phyloP scores from a whole-genome alignment of 1,140 invertebrate genomes.

The Ridgeia piscesae region DNA sequence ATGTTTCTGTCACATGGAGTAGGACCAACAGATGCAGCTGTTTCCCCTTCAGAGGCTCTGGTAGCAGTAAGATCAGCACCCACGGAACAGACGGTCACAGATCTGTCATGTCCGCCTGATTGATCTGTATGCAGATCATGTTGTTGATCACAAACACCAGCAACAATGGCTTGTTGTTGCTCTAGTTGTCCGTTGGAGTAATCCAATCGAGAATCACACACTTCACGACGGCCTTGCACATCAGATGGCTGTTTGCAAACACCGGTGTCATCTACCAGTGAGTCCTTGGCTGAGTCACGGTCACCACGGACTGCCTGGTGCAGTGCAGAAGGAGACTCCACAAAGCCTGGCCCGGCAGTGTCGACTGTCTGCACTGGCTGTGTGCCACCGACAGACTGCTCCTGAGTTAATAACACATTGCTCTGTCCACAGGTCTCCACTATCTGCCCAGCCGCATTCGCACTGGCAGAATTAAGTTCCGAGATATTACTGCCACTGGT shows the following conservation, averaged over 20 bases:
- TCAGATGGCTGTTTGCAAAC: neutral
- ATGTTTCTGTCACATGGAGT: neutral
- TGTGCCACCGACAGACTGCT: neutral
- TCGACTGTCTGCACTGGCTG: neutral
- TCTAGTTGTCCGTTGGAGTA: neutral
- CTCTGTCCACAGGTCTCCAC: neutral
- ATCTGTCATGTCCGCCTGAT: neutral
- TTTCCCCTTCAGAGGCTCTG: neutral
- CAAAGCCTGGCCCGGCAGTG: neutral
- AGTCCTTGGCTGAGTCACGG: neutral
- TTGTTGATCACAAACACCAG: neutral
- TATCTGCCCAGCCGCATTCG: neutral
- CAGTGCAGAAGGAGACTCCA: neutral
- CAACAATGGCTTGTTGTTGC: neutral
- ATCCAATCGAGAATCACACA: neutral
- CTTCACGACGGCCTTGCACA: neutral
- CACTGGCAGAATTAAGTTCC: neutral
- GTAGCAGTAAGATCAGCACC: neutral
- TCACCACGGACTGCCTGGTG: neutral
- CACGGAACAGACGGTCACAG: neutral
- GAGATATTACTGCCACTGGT: neutral
- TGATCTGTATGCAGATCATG: neutral
- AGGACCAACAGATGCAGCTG: neutral
- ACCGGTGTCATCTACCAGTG: neutral
- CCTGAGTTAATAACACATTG: neutral